phyloP scores from a whole-genome alignment of 2,113 vertebrate species.

The Todiramphus saurophagus region DNA sequence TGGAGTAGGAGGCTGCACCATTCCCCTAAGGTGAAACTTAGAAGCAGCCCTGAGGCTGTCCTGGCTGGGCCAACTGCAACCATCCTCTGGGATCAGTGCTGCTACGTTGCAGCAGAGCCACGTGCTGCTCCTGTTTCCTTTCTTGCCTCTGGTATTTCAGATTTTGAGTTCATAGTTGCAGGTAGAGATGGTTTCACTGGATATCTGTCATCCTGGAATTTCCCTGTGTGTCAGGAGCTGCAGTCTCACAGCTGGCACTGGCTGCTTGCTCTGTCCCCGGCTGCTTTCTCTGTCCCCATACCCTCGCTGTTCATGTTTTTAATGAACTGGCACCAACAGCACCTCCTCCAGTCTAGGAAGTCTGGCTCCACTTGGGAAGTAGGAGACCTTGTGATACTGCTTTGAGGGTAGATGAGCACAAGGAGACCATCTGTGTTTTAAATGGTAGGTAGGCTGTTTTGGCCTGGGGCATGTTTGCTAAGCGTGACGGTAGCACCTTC shows the following conservation, averaged over 20 bases:
- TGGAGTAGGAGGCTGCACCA: not conserved
- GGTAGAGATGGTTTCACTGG: not conserved
- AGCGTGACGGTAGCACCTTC: not conserved
- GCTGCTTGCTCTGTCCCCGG: not conserved
- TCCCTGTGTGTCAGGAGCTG: not conserved
- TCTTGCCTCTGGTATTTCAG: not conserved
- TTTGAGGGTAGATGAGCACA: not conserved
- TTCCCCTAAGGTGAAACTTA: not conserved
- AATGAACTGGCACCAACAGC: not conserved
- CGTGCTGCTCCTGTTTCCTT: not conserved
- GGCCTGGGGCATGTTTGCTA: not conserved
- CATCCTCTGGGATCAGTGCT: not conserved
- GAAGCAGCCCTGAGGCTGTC: too few relatives aligned
- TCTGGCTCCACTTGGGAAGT: not conserved
- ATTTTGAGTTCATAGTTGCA: not conserved
- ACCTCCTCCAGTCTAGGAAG: not conserved
- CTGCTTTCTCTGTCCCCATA: not conserved
- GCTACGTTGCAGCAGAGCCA: not conserved
- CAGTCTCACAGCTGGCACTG: not conserved
- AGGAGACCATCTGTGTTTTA: not conserved
- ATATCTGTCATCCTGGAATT: not conserved
- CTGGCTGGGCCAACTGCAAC: not conserved
- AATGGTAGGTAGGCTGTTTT: not conserved
- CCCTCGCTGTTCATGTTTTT: not conserved
- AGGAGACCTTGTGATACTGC: not conserved